These are phyloP conservation scores for Emydocephalus ijimae DNA, from an alignment of 2,113 vertebrate genomes.

Conservation along the genomic window DNA sequence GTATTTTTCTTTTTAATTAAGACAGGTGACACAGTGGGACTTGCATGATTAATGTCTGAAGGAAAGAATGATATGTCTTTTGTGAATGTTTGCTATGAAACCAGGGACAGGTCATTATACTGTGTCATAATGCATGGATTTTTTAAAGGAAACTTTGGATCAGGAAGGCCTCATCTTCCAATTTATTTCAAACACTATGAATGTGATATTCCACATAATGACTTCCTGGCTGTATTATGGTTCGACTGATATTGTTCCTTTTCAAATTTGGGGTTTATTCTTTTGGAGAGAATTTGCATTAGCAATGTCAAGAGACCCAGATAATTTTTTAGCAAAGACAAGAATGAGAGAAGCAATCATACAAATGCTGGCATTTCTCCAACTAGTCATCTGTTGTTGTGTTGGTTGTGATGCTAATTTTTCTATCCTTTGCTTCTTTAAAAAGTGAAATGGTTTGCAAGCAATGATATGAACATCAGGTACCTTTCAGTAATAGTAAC, in stretches of 20 bases:
- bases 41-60: conserved; percentile 24
- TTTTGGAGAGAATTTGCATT: conserved; percentile 18
- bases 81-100: conserved; percentile 20
- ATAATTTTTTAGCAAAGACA: conserved; percentile 15
- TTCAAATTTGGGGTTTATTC: conserved; percentile 12
- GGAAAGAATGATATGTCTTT: conserved; percentile 20
- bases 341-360: neutral
- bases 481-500: neutral
- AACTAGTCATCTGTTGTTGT: conserved; percentile 3
- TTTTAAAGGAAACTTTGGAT: neutral
- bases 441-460: neutral
- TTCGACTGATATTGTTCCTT: conserved; percentile 24
- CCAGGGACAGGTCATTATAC: conserved; percentile 28
- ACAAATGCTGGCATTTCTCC: neutral
- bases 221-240: conserved; percentile 21
- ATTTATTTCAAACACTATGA: conserved; percentile 33
- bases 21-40: conserved; percentile 10
- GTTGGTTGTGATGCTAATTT: neutral
- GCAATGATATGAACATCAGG: neutral
- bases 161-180: conserved; percentile 18
- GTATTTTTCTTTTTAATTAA: conserved; percentile 46
- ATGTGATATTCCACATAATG: conserved; percentile 18
- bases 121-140: conserved; percentile 35
- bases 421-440: conserved; percentile 1
- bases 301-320: conserved; percentile 4